These are phyloP conservation scores for Margaritifera margaritifera DNA, from an alignment of 2,888 invertebrate species.

Conservation along the genomic window DNA sequence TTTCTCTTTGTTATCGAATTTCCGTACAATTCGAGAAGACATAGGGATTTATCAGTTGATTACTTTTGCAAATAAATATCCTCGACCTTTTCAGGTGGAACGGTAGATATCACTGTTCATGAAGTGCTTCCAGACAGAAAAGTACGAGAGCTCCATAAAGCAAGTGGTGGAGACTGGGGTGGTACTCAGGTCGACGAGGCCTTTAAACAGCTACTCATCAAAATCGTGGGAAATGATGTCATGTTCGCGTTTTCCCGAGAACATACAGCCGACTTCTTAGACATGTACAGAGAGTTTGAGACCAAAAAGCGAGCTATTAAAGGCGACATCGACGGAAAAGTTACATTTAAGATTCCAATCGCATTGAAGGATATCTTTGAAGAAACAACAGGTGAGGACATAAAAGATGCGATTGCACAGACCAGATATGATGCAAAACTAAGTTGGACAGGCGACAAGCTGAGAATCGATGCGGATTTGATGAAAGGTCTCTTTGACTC, in stretches of 20 bases:
- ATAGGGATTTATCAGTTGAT: no score
- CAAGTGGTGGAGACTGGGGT: slow-evolving; percentile 29
- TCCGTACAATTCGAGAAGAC: no score
- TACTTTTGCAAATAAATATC: no score
- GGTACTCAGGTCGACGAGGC: slow-evolving; percentile 26
- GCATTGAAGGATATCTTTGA: slow-evolving; percentile 11
- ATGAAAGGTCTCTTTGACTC: slow-evolving; percentile 9
- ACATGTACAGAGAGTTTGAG: slow-evolving; percentile 22
- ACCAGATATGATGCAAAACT: slow-evolving; percentile 9
- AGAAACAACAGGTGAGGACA: background rate
- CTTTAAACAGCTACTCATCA: slow-evolving; percentile 15
- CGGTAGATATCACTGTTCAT: slow-evolving; percentile 30
- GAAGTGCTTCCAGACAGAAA: slow-evolving; percentile 15
- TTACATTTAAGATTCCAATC: slow-evolving; percentile 20
- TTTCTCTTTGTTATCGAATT: no score
- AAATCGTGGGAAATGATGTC: slow-evolving; percentile 9
- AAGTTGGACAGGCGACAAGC: slow-evolving; percentile 11
- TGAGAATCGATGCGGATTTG: slow-evolving; percentile 9
- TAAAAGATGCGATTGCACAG: slow-evolving; percentile 8
- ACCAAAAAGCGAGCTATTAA: slow-evolving; percentile 18
- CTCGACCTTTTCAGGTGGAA: slow-evolving; percentile 17
- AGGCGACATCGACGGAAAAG: slow-evolving; percentile 3
- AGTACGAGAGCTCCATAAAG: slow-evolving; percentile 22
- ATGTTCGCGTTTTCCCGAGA: slow-evolving; percentile 9
- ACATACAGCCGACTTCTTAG: slow-evolving; percentile 13